Evolutionary conservation across 2,797 vertebrate genomes (phyloP).

Genomic region (Emydoidea blandingii): DNA sequence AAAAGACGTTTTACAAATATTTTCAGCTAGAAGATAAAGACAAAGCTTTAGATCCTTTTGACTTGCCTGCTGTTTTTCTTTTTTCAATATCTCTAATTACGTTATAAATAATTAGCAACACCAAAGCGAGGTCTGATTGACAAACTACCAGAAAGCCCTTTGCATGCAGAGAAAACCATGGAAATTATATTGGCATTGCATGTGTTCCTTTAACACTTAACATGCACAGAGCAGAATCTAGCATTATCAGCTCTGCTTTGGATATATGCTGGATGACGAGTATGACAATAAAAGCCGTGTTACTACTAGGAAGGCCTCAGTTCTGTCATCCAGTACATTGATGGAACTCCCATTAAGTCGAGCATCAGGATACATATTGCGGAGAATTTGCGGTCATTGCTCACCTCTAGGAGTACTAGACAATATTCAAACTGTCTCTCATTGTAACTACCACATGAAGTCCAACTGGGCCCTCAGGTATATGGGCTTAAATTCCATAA

Average conservation of each 20-base stretch:
- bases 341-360: background rate
- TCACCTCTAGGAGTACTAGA: background rate
- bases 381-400: background rate
- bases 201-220: slow-evolving; percentile 7
- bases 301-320: fast-evolving
- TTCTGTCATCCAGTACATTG: background rate
- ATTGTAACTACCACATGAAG: fast-evolving
- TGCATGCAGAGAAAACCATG: background rate
- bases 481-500: background rate
- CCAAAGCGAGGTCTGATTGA: slow-evolving; percentile 31
- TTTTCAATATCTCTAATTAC: slow-evolving; percentile 42
- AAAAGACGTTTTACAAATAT: background rate
- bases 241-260: background rate
- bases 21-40: slow-evolving; percentile 20
- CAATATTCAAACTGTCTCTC: background rate
- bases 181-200: background rate
- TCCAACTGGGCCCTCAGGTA: background rate
- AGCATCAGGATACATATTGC: background rate
- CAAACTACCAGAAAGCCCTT: slow-evolving; percentile 12
- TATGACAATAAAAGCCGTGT: fast-evolving
- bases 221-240: background rate
- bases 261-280: fast-evolving
- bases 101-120: slow-evolving; percentile 45
- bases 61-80: slow-evolving; percentile 8
- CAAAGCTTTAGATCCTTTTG: slow-evolving; percentile 21